These are phyloP conservation scores for Pristionchus maxplancki DNA, from an alignment of 2,888 invertebrate species.

Conservation along the genomic window DNA sequence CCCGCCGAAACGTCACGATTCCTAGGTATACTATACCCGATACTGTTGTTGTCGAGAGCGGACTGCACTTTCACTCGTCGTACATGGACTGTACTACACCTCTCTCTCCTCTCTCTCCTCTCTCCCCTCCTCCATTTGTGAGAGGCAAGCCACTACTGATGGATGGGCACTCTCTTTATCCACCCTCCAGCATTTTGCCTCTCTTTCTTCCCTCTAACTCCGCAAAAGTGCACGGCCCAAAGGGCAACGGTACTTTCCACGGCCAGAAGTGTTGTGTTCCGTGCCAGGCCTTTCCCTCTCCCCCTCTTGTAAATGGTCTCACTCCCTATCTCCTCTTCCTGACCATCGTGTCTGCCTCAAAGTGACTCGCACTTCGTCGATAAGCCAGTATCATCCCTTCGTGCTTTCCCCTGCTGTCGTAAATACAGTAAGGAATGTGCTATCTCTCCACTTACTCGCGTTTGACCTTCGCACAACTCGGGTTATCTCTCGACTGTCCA, in stretches of 20 bases:
- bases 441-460: not conserved
- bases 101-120: not conserved
- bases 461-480: no score
- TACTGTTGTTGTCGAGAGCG: not conserved
- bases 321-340: not conserved
- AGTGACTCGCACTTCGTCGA: no score
- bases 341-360: no score
- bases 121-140: no score
- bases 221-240: conserved; percentile 11
- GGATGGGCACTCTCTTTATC: conserved; percentile 2
- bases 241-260: conserved; percentile 16
- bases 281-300: not conserved
- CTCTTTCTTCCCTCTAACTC: not conserved
- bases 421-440: no score
- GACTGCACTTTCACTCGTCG: not conserved
- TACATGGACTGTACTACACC: not conserved
- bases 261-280: not conserved
- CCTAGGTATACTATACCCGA: not conserved
- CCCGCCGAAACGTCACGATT: not conserved
- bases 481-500: not conserved
- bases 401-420: no score
- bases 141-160: not conserved
- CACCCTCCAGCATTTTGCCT: not conserved
- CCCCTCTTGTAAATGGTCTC: not conserved
- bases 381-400: no score